phyloP scores from a whole-genome alignment of 2,113 vertebrate species.

The Poeciliopsis turrubarensis region DNA sequence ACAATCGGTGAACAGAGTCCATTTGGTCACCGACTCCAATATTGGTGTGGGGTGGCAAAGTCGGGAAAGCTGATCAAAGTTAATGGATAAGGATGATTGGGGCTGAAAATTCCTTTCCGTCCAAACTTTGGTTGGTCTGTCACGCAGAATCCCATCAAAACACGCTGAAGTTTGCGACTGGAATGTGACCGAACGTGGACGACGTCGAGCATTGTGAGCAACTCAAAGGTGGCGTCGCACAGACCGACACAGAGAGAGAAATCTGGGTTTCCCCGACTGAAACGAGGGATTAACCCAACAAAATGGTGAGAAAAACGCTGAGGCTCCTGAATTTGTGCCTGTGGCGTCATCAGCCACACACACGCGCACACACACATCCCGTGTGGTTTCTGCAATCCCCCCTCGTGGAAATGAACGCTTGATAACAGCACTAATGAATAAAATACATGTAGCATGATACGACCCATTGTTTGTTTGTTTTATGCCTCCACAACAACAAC shows the following conservation, averaged over 20 bases:
- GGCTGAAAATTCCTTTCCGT: background rate
- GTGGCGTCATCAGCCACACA: conserved; percentile 61
- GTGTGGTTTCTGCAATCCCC: conserved; percentile 21
- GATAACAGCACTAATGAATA: conserved; percentile 53
- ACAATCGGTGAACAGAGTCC: background rate
- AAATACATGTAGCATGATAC: conserved; percentile 42
- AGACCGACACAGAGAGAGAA: conserved; percentile 29
- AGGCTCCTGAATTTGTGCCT: conserved; percentile 72
- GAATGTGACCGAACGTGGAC: background rate
- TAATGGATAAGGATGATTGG: background rate
- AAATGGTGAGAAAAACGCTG: conserved; percentile 76
- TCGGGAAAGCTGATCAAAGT: too few species aligned
- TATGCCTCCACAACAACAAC: conserved; percentile 28
- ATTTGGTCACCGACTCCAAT: background rate
- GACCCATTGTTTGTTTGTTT: conserved; percentile 56
- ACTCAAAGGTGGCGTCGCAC: conserved; percentile 36
- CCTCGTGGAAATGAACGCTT: conserved; percentile 13
- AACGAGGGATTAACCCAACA: conserved; percentile 73
- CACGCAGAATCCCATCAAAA: background rate
- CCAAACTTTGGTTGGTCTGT: background rate
- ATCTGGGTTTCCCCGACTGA: conserved; percentile 55
- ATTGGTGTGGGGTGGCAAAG: background rate
- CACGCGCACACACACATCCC: conserved; percentile 20
- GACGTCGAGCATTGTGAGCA: background rate
- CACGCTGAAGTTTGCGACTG: background rate